Evolutionary conservation across 2,113 vertebrate species (phyloP).

Genomic region (Pelobates fuscus): DNA sequence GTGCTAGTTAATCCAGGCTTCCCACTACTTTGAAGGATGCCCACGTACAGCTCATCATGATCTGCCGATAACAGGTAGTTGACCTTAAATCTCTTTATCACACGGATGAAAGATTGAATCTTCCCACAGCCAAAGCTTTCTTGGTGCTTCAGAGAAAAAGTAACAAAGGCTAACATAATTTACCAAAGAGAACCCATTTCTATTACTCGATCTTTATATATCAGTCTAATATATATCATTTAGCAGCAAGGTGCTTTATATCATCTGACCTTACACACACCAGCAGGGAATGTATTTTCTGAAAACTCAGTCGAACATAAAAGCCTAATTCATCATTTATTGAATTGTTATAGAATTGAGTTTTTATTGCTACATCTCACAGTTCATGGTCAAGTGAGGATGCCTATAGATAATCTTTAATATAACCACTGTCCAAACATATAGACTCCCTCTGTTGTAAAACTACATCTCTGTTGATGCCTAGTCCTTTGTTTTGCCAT

Average conservation of each 20-base stretch:
- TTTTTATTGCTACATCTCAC: too few species aligned
- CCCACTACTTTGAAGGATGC: constrained; percentile 8
- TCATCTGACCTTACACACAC: too few species aligned
- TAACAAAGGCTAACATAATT: not conserved
- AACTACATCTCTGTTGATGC: too few species aligned
- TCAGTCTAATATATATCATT: not conserved
- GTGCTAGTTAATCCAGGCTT: constrained; percentile 33
- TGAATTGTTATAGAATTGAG: too few species aligned
- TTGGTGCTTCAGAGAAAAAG: not conserved
- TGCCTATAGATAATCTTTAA: too few species aligned
- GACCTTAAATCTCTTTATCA: constrained; percentile 36
- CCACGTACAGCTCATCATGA: constrained; percentile 29
- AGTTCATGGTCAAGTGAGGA: too few species aligned
- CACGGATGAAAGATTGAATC: constrained; percentile 21
- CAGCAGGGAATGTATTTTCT: too few species aligned
- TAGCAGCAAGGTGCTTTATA: not conserved
- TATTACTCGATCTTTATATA: not conserved
- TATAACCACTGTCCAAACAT: too few species aligned
- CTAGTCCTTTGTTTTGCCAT: too few species aligned
- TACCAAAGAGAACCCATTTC: not conserved
- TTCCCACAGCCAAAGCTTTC: constrained; percentile 6
- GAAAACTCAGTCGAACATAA: too few species aligned
- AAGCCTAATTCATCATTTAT: too few species aligned
- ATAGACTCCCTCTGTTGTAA: too few species aligned
- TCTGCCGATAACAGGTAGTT: constrained; percentile 34